Conservation (phyloP, 2,888 invertebrate genomes). For the Coenonympha glycerion region DNA sequence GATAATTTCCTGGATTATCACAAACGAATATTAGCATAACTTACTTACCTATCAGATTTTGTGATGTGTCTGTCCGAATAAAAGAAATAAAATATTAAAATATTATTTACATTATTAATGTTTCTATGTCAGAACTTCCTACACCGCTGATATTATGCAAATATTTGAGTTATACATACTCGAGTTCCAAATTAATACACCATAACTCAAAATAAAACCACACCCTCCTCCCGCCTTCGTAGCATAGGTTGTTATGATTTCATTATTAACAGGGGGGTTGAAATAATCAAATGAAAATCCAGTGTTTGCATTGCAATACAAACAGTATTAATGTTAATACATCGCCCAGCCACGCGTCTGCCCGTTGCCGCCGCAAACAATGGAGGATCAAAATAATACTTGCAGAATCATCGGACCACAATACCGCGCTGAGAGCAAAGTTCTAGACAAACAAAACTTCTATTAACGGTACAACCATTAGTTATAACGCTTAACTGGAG, state of each 20-base stretch:
- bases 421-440: conserved; percentile 3
- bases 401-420: conserved; percentile 37
- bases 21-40: too few relatives aligned
- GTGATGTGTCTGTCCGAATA: too few relatives aligned
- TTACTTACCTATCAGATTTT: too few relatives aligned
- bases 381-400: conserved; percentile 41
- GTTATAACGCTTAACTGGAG: conserved; percentile 4
- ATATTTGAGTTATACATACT: background rate
- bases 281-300: conserved; percentile 51
- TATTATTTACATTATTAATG: too few relatives aligned
- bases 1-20: too few relatives aligned
- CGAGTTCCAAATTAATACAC: background rate
- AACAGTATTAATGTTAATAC: conserved; percentile 39
- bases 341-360: conserved; percentile 34
- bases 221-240: background rate
- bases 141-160: too few relatives aligned
- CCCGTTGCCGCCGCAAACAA: conserved; percentile 36
- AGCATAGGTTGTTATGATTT: conserved; percentile 31
- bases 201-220: background rate
- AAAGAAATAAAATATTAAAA: too few relatives aligned
- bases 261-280: conserved; percentile 30
- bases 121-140: too few relatives aligned
- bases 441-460: conserved; percentile 10
- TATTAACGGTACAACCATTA: conserved; percentile 8
- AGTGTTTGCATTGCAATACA: conserved; percentile 42